Conservation (phyloP, 2,113 vertebrate species). For the Ceyx margarethae region DNA sequence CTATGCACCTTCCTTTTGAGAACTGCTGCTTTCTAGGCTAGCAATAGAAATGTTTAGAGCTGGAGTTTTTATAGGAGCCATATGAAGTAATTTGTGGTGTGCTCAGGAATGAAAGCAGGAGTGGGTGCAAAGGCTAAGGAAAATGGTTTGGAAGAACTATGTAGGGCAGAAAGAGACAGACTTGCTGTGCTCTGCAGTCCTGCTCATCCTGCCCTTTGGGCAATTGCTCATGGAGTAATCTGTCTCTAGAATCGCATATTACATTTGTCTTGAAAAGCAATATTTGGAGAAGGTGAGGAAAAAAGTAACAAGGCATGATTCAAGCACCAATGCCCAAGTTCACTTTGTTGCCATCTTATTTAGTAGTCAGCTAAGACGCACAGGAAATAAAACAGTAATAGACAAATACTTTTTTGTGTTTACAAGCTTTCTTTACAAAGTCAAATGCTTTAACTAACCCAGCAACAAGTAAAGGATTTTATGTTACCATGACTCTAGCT, state of each 20-base stretch:
- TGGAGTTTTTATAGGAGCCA: neutral
- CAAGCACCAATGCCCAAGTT: too few relatives aligned
- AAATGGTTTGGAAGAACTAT: neutral
- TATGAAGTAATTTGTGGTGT: neutral
- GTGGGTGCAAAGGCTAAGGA: neutral
- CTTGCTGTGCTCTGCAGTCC: neutral
- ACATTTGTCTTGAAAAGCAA: too few relatives aligned
- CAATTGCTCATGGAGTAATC: neutral
- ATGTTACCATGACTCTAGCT: neutral
- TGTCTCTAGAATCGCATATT: too few relatives aligned
- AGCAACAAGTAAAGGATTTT: too few relatives aligned
- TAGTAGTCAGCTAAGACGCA: too few relatives aligned
- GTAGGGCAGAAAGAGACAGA: neutral
- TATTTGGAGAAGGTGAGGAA: too few relatives aligned
- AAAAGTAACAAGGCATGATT: too few relatives aligned
- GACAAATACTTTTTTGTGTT: too few relatives aligned
- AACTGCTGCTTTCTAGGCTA: neutral
- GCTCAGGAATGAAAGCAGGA: neutral
- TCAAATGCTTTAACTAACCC: too few relatives aligned
- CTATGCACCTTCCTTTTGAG: neutral
- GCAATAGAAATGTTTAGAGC: neutral
- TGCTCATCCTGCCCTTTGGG: neutral
- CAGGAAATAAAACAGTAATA: too few relatives aligned
- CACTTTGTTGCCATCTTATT: too few relatives aligned
- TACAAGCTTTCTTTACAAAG: too few relatives aligned